Evolutionary conservation across 2,797 vertebrate species (phyloP).

Genomic region (Neosilurus mollespiculum): DNA sequence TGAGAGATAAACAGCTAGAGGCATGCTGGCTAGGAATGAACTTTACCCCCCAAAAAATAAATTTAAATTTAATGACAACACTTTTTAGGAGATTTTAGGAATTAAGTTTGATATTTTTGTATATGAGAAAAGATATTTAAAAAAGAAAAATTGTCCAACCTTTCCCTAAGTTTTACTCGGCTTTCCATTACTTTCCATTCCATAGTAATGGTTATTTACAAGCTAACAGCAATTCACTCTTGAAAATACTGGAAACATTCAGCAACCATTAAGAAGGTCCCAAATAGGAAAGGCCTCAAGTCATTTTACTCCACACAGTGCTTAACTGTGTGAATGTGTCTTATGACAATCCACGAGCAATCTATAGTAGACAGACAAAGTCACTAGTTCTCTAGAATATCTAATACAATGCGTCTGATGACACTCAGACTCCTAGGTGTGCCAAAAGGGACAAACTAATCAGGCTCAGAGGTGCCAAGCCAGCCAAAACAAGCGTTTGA

Average conservation of each 20-base stretch:
- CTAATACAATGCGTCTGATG: slow-evolving; percentile 48
- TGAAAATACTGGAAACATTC: neutral
- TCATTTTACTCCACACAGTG: neutral
- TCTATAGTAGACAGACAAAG: slow-evolving; percentile 24
- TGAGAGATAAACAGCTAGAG: neutral
- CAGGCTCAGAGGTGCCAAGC: slow-evolving; percentile 50
- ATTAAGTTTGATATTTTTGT: neutral
- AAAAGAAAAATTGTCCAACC: no score
- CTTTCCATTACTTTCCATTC: neutral
- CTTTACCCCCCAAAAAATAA: neutral
- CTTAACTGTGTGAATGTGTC: slow-evolving; percentile 13
- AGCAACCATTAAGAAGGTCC: neutral
- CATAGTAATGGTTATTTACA: neutral
- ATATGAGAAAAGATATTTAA: neutral
- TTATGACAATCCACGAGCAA: slow-evolving; percentile 22
- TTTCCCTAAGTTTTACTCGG: no score
- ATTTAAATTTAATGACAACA: neutral
- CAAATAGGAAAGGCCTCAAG: neutral
- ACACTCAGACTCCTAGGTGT: slow-evolving; percentile 28
- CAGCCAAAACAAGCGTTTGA: slow-evolving; percentile 67
- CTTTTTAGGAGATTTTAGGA: neutral
- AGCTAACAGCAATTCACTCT: neutral
- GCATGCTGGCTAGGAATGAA: neutral
- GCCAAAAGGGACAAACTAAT: slow-evolving; percentile 25
- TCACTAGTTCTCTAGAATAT: slow-evolving; percentile 52